Percentiles rank a stretch among this genome's conserved stretches.
Conservation (phyloP, 2,797 vertebrate genomes). For the Ceryle rudis region DNA sequence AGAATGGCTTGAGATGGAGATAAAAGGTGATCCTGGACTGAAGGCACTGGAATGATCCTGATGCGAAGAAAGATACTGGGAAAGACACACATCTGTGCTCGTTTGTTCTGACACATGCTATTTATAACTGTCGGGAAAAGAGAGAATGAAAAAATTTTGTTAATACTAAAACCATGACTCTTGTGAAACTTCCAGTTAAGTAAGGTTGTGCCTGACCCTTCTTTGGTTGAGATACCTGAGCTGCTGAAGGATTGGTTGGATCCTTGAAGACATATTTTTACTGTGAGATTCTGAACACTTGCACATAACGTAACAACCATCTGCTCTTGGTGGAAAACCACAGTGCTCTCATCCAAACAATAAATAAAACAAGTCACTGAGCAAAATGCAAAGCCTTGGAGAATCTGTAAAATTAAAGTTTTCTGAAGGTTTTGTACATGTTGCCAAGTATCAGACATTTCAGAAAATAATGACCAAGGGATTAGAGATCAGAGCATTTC, state of each 20-base stretch:
- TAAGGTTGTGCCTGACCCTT: background rate
- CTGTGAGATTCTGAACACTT: background rate
- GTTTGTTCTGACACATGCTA: background rate
- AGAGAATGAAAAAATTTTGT: background rate
- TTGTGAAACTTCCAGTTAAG: background rate
- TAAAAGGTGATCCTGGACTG: background rate
- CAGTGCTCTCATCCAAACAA: background rate
- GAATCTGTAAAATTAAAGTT: background rate
- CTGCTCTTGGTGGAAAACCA: background rate
- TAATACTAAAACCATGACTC: background rate
- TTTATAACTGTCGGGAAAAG: background rate
- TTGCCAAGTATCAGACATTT: background rate
- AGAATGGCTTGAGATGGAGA: background rate
- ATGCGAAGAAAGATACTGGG: background rate
- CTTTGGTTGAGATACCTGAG: background rate
- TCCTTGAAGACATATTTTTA: background rate
- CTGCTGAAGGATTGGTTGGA: background rate
- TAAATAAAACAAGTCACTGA: background rate
- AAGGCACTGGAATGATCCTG: background rate
- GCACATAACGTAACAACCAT: background rate
- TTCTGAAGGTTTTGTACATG: background rate
- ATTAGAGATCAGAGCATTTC: background rate
- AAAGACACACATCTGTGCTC: background rate
- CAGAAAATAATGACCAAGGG: background rate
- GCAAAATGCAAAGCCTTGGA: background rate